Evolutionary conservation across 2,113 vertebrate genomes (phyloP), one percentile per base, ranked within the genome.

Genomic region (Ibidorhyncha struthersii): DNA sequence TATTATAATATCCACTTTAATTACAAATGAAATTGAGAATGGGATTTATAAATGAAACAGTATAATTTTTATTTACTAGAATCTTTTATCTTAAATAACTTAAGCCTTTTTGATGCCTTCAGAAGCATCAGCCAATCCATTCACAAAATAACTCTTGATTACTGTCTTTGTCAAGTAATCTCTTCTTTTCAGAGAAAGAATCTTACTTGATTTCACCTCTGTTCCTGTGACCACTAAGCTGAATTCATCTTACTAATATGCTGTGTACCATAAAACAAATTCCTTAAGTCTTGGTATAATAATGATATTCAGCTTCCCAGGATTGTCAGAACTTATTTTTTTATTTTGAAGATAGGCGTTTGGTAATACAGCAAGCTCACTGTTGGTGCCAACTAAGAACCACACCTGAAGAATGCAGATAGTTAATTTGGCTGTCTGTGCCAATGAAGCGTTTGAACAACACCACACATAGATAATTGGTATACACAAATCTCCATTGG

Each of bases 201-300:
- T 78, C 52, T 72, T 69, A 23, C 62, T 92, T 92, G 70, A 86
- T 96, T 96, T 96, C 53, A 38, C 66, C 38, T 76, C 61, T n/a
- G 13, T 56, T 89, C 58, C 32, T 67, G 29, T 62, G 93, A 79
- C 83, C 77, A 58, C 58, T 65, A 69, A 87, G 74, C 77, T 88
- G 70, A 87, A 91, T 89, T 72, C 34, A 53, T 95, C 49, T 73
- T 89, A 32, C 45, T 92, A 58, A 45, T 76, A n/a, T n/a, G 34
- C 49, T 0, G 1, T 72, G 19, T 86, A 41, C 47, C 14, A 55
- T 84, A 62, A 72, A 87, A 23, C 25, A 77, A 62, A 91, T 86
- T 90, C 53, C 36, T n/a, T n/a, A 79, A 84, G 47, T 74, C 27
- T 79, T 49, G 26, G 12, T 83, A 10, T 36, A 56, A 3, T 67